phyloP scores from a whole-genome alignment of 1,140 invertebrate species.

The Acromyrmex charruanus region DNA sequence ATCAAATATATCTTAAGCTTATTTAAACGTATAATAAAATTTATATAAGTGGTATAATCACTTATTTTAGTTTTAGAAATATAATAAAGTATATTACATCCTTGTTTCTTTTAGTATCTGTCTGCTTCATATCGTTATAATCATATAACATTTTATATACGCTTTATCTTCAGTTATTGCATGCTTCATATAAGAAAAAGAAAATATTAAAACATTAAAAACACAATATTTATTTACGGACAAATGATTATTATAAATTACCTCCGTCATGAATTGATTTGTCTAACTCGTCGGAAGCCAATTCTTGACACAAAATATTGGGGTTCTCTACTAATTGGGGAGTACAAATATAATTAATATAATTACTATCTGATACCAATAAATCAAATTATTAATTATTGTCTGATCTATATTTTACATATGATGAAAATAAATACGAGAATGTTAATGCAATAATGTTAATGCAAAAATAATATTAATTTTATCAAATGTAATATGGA shows the following conservation, averaged over 20 bases:
- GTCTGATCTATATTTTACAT: conserved; percentile 36
- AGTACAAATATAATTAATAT: conserved; percentile 73
- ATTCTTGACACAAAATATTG: conserved; percentile 87
- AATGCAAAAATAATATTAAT: conserved; percentile 11
- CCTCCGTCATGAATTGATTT: conserved; percentile 81
- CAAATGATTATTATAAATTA: conserved; percentile 74
- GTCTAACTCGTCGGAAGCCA: conserved; percentile 85
- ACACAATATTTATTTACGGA: neutral
- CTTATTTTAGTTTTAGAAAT: neutral
- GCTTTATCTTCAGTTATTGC: conserved; percentile 40
- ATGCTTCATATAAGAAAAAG: conserved; percentile 58
- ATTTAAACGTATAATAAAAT: conserved; percentile 19
- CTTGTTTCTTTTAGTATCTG: neutral
- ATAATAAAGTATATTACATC: neutral
- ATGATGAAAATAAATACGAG: conserved; percentile 3
- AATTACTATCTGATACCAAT: neutral
- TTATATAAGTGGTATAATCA: neutral
- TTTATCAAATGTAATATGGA: conserved; percentile 6
- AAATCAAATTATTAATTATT: conserved; percentile 8
- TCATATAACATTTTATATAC: conserved; percentile 1
- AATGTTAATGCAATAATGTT: conserved; percentile 24
- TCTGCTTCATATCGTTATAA: neutral
- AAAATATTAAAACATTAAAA: conserved; percentile 36
- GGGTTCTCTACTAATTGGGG: conserved; percentile 87
- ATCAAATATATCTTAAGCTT: conserved; percentile 6